Evolutionary conservation across 2,888 invertebrate genomes (phyloP).

Genomic region (Allacma fusca): DNA sequence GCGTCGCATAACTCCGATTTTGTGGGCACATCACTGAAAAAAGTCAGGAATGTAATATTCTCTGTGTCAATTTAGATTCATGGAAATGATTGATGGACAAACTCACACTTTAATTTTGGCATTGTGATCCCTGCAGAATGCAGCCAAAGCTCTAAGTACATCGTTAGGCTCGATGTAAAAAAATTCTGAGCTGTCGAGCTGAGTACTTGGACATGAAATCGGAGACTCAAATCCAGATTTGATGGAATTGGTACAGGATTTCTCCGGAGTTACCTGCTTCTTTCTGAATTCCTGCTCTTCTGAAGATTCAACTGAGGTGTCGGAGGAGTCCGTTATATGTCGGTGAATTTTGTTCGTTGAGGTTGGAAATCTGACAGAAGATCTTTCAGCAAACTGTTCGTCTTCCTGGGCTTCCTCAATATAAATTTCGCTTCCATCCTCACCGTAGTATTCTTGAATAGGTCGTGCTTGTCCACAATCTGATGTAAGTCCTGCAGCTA

Average conservation of each 20-base stretch:
- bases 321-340: no score
- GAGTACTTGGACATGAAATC: conserved; percentile 31
- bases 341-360: no score
- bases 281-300: conserved; percentile 18
- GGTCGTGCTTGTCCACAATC: neutral
- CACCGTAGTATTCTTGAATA: conserved; percentile 1
- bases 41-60: no score
- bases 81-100: no score
- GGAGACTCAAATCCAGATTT: conserved; percentile 16
- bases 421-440: conserved; percentile 8
- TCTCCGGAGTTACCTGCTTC: neutral
- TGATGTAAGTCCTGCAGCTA: conserved; percentile 36
- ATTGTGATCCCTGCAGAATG: conserved; percentile 55
- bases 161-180: conserved; percentile 54
- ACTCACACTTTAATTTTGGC: conserved; percentile 50
- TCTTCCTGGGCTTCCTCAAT: conserved; percentile 29
- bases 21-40: conserved; percentile 43
- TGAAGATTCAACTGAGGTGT: neutral
- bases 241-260: conserved; percentile 21
- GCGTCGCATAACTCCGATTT: conserved; percentile 49
- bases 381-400: neutral
- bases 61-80: no score
- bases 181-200: conserved; percentile 49
- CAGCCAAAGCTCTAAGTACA: conserved; percentile 52
- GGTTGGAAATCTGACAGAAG: no score